Evolutionary conservation across 2,797 vertebrate species (phyloP).

Genomic region (Anguilla pacifica): DNA sequence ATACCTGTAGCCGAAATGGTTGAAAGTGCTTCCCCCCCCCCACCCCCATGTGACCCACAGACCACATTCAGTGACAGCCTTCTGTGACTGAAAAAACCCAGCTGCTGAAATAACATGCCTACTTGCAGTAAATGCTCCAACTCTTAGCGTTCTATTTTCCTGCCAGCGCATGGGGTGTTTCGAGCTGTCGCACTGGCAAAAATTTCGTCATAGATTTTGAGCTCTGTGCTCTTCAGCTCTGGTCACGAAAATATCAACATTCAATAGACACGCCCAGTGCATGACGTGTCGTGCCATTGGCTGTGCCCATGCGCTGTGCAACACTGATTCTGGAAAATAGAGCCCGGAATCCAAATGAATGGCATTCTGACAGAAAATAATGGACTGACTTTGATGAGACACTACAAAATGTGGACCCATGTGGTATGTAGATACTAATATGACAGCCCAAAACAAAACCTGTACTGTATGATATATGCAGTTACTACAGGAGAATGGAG

Average conservation of each 20-base stretch:
- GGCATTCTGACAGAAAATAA: not conserved
- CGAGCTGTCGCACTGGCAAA: too few relatives aligned
- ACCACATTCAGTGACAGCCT: not conserved
- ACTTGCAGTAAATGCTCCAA: not conserved
- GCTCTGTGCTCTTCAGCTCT: too few relatives aligned
- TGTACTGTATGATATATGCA: not conserved
- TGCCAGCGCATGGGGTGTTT: too few relatives aligned
- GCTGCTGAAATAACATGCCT: not conserved
- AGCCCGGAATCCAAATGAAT: not conserved
- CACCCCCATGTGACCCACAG: not conserved
- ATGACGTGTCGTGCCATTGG: too few relatives aligned
- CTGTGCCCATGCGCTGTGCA: too few relatives aligned
- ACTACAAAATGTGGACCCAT: not conserved
- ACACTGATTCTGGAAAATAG: too few relatives aligned
- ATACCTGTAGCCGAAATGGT: constrained; percentile 6
- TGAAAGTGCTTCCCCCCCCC: not conserved
- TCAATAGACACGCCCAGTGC: too few relatives aligned
- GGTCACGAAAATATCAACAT: too few relatives aligned
- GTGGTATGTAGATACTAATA: not conserved
- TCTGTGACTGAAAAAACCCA: not conserved
- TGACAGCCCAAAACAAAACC: not conserved
- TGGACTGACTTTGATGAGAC: constrained; percentile 1
- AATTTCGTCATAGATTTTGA: too few relatives aligned
- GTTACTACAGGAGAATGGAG: constrained; percentile 16
- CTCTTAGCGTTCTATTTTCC: not conserved